Evolutionary conservation across 2,797 vertebrate species (phyloP).

Genomic region (Alectoris magna): DNA sequence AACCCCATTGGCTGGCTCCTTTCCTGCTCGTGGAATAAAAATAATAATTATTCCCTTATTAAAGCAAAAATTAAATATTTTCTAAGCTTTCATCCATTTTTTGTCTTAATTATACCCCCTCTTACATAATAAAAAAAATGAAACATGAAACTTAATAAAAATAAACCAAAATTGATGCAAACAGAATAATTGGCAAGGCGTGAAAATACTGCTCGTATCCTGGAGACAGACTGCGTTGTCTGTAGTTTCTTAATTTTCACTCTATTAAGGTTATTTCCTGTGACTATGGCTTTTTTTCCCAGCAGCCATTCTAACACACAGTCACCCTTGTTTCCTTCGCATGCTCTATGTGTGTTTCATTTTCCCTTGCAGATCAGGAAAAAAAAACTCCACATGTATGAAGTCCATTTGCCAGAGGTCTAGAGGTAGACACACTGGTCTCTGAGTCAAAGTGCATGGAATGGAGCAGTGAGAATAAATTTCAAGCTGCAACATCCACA

Average conservation of each 20-base stretch:
- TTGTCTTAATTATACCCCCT: conserved; percentile 55
- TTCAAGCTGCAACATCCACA: neutral
- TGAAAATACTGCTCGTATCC: conserved; percentile 75
- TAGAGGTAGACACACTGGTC: neutral
- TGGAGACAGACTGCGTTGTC: conserved; percentile 71
- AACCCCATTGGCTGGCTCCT: conserved; percentile 17
- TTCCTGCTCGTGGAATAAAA: conserved; percentile 51
- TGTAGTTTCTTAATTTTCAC: conserved; percentile 83
- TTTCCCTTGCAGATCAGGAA: neutral
- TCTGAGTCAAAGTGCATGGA: neutral
- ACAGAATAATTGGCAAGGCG: conserved; percentile 79
- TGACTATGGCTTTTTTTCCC: conserved; percentile 58
- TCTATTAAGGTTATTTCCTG: conserved; percentile 84
- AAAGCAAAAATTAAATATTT: conserved; percentile 75
- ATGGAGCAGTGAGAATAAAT: neutral
- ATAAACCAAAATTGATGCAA: conserved; percentile 76
- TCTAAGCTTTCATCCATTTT: conserved; percentile 56
- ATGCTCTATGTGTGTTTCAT: neutral
- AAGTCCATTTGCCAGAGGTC: neutral
- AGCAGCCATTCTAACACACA: conserved; percentile 47
- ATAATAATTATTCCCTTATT: conserved; percentile 70
- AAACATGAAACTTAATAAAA: conserved; percentile 65
- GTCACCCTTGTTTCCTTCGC: conserved; percentile 17
- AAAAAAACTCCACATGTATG: neutral
- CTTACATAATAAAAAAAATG: conserved; percentile 33